Evolutionary conservation across 2,797 vertebrate genomes (phyloP).

Genomic region (Bufotes viridis): DNA sequence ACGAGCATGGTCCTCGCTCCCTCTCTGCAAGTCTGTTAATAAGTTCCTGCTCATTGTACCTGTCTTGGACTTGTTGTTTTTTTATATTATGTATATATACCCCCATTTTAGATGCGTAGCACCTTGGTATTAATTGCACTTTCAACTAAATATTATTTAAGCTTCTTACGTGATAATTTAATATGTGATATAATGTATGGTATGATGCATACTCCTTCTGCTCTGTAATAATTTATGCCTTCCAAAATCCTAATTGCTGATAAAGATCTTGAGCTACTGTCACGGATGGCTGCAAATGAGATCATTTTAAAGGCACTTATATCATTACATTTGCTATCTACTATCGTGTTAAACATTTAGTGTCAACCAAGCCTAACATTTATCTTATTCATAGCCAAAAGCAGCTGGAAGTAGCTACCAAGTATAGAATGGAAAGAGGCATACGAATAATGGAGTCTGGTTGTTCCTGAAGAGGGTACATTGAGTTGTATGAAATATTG

Average conservation of each 20-base stretch:
- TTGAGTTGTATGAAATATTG: not conserved
- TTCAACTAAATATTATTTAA: not conserved
- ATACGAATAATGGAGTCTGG: not conserved
- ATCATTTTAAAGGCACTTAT: slow-evolving; percentile 32
- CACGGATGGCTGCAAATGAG: slow-evolving; percentile 28
- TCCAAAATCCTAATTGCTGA: slow-evolving; percentile 25
- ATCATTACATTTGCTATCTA: slow-evolving; percentile 30
- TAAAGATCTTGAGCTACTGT: slow-evolving; percentile 29
- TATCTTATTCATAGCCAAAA: slow-evolving; percentile 19
- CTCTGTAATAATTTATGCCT: not conserved
- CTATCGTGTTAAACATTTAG: slow-evolving; percentile 9
- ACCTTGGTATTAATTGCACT: no score
- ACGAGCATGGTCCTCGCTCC: no score
- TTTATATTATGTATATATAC: no score
- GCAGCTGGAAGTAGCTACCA: slow-evolving; percentile 4
- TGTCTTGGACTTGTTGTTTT: no score
- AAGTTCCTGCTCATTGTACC: no score
- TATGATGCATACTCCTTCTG: not conserved
- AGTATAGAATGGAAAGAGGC: not conserved
- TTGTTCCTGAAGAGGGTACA: not conserved
- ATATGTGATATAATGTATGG: not conserved
- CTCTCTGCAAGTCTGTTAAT: no score
- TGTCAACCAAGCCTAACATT: slow-evolving; percentile 9
- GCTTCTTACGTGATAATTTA: not conserved
- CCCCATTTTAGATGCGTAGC: no score